Conservation (phyloP, 1,140 invertebrate species). For the Nymphalis io region DNA sequence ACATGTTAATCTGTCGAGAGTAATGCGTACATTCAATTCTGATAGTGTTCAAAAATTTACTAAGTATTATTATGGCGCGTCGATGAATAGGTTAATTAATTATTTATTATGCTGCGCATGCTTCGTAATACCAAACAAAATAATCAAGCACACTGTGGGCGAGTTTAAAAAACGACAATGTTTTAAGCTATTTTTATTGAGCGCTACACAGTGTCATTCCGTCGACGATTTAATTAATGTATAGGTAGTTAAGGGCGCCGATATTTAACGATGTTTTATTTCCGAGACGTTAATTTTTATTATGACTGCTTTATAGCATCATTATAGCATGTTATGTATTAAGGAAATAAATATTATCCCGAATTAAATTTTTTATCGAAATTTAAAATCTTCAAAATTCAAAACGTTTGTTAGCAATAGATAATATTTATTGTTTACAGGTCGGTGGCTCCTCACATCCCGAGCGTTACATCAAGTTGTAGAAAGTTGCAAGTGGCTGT, state of each 20-base stretch:
- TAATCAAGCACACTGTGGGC: conserved; percentile 11
- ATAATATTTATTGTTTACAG: conserved; percentile 18
- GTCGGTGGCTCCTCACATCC: conserved; percentile 11
- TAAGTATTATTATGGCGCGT: neutral
- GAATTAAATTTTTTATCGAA: neutral
- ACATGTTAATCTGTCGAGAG: conserved; percentile 28
- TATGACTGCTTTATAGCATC: conserved; percentile 48
- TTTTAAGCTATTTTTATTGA: conserved; percentile 41
- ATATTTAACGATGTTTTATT: conserved; percentile 65
- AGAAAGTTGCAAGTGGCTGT: conserved; percentile 32
- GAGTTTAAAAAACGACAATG: conserved; percentile 15
- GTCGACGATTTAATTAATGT: conserved; percentile 49
- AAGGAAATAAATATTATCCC: neutral
- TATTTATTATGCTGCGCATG: neutral
- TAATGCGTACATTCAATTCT: conserved; percentile 6
- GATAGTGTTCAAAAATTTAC: conserved; percentile 8
- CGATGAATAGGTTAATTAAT: conserved; percentile 12
- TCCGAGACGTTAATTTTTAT: conserved; percentile 72
- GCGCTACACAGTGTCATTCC: conserved; percentile 30
- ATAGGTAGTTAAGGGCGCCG: conserved; percentile 55
- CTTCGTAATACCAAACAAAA: conserved; percentile 8
- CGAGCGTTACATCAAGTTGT: conserved; percentile 29
- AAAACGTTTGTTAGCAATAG: neutral
- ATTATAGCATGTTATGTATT: conserved; percentile 21
- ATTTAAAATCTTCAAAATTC: neutral